Percentiles rank a stretch among this genome's conserved stretches.
Conservation (phyloP, 1,140 invertebrate species). For the Trichonephila clavipes region DNA sequence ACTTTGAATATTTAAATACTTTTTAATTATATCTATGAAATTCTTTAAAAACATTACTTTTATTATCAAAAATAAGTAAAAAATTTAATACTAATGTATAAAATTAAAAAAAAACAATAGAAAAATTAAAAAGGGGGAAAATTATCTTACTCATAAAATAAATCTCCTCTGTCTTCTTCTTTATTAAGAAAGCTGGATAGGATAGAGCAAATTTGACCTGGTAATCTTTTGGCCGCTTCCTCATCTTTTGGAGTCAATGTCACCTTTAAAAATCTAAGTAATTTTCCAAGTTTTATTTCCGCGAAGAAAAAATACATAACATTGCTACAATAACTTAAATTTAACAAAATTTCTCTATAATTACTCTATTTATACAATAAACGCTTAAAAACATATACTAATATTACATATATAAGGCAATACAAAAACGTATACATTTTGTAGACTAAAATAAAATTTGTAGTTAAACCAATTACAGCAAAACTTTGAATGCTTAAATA, state of each 20-base stretch:
- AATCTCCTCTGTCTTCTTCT: slow-evolving; percentile 47
- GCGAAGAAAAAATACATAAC: not conserved
- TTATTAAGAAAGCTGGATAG: not conserved
- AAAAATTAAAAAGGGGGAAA: not conserved
- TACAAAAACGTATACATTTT: not conserved
- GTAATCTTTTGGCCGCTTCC: no score
- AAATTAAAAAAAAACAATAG: not conserved
- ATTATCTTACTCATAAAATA: slow-evolving; percentile 46
- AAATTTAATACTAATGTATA: not conserved
- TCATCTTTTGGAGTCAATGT: not conserved
- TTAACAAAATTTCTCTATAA: no score
- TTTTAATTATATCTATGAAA: not conserved
- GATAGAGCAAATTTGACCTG: no score
- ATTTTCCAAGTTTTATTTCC: slow-evolving; percentile 43
- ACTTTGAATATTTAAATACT: not conserved
- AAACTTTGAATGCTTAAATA: not conserved
- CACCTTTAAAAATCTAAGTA: slow-evolving; percentile 12
- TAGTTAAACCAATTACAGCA: not conserved
- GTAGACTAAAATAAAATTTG: not conserved
- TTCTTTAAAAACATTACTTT: no score
- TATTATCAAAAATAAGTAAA: no score
- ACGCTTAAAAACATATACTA: no score
- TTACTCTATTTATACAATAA: no score
- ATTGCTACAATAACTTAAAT: not conserved
- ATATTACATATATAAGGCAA: no score